These are phyloP conservation scores for Vanessa cardui DNA, from an alignment of 2,888 invertebrate genomes.

Conservation along the genomic window DNA sequence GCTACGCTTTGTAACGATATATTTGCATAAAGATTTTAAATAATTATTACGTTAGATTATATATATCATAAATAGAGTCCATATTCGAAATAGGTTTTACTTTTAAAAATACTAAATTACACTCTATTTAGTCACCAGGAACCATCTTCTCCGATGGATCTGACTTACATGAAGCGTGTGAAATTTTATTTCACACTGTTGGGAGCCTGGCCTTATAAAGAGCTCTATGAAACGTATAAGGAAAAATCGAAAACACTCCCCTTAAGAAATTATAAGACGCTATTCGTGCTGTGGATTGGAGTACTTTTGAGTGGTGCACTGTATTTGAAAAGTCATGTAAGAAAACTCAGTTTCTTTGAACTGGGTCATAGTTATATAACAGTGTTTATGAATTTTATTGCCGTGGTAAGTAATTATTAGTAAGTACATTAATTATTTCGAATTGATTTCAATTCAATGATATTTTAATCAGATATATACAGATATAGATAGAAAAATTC, in stretches of 20 bases:
- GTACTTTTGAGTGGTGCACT: slow-evolving; percentile 4
- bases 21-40: too few relatives aligned
- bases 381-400: slow-evolving; percentile 18
- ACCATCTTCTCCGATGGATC: slow-evolving; percentile 16
- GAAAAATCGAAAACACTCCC: slow-evolving; percentile 7
- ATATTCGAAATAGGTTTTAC: too few relatives aligned
- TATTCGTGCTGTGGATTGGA: slow-evolving; percentile 2
- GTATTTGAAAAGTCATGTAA: not conserved
- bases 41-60: too few relatives aligned
- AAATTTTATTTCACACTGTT: slow-evolving; percentile 16
- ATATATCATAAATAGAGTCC: too few relatives aligned
- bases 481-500: too few relatives aligned
- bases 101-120: not conserved
- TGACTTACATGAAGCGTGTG: slow-evolving; percentile 12
- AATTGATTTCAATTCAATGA: not conserved
- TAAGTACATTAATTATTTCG: too few relatives aligned
- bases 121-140: slow-evolving; percentile 3
- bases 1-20: too few relatives aligned
- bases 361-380: slow-evolving; percentile 16
- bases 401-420: slow-evolving; percentile 11
- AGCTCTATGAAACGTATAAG: not conserved
- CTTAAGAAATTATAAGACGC: slow-evolving; percentile 2
- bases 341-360: slow-evolving; percentile 16
- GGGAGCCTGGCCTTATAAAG: slow-evolving; percentile 16
- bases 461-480: too few relatives aligned